Evolutionary conservation across 2,113 vertebrate species (phyloP).

Genomic region (Mus pahari): DNA sequence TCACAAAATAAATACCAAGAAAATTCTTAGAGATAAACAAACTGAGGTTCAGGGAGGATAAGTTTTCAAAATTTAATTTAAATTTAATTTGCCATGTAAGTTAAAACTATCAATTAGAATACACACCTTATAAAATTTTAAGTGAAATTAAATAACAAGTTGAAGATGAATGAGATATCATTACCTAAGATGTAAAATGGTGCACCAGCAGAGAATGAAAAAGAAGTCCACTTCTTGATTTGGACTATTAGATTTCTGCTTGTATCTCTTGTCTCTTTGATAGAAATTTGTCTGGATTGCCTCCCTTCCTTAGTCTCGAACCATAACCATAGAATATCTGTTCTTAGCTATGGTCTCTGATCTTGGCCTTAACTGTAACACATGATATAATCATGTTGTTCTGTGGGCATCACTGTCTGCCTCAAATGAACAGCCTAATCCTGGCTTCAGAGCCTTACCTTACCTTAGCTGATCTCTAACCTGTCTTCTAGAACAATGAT

Average conservation of each 20-base stretch:
- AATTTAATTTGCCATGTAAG: neutral
- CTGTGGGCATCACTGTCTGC: neutral
- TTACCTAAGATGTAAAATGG: neutral
- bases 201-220: neutral
- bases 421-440: neutral
- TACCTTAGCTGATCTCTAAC: neutral
- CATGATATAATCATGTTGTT: neutral
- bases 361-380: neutral
- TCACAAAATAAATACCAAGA: neutral
- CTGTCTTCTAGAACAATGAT: neutral
- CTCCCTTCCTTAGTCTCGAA: neutral
- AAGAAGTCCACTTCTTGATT: neutral
- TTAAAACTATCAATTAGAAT: neutral
- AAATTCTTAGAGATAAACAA: neutral
- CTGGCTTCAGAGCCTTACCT: neutral
- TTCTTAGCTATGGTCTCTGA: neutral
- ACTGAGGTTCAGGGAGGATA: neutral
- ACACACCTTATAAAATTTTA: neutral
- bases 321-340: neutral
- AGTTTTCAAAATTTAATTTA: neutral
- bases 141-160: neutral
- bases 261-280: neutral
- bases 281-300: neutral
- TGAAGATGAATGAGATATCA: neutral
- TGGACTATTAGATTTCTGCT: neutral